Conservation (phyloP, 2,113 vertebrate genomes). For the Alethe diademata region DNA sequence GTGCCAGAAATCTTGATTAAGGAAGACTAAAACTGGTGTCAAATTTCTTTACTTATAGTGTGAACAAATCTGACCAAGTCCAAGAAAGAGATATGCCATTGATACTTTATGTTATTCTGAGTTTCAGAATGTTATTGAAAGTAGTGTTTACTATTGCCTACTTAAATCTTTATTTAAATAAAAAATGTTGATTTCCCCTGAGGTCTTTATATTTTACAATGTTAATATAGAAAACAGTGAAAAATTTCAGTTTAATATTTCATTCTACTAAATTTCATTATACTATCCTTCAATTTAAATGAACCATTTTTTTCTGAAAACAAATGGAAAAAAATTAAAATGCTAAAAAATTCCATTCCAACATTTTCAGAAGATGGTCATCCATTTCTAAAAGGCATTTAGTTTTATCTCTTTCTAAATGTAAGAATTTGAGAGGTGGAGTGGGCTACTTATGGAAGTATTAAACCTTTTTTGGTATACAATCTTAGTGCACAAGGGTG, state of each 20-base stretch:
- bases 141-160: neutral
- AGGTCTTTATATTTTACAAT: neutral
- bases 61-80: neutral
- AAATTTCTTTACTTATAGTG: neutral
- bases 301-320: neutral
- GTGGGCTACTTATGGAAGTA: too few species aligned
- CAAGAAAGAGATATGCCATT: neutral
- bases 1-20: neutral
- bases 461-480: too few species aligned
- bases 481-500: neutral
- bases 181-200: neutral
- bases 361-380: neutral
- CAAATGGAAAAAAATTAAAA: neutral
- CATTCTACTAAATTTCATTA: neutral
- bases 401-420: too few species aligned
- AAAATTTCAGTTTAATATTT: neutral
- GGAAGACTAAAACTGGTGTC: neutral
- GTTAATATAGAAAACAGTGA: neutral
- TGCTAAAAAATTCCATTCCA: neutral
- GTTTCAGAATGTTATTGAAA: neutral
- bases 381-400: too few species aligned
- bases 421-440: too few species aligned
- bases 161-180: neutral
- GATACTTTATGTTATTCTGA: neutral
- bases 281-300: neutral